A percentile compares a stretch with the other conserved stretches of the same genome.
Conservation (phyloP, 2,797 vertebrate genomes). For the Bryconaethiops microstoma region DNA sequence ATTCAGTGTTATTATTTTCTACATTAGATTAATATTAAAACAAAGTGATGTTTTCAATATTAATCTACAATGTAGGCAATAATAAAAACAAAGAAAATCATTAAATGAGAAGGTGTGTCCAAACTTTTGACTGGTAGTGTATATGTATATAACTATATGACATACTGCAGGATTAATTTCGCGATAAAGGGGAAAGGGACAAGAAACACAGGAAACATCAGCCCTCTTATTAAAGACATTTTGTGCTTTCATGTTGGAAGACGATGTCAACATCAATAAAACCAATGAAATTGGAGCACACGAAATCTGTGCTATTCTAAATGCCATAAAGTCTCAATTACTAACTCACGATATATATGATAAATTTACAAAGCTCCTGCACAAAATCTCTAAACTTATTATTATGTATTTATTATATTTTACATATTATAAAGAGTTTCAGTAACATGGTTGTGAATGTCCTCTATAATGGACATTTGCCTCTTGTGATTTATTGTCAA, state of each 20-base stretch:
- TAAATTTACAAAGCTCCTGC: neutral
- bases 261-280: neutral
- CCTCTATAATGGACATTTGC: conserved; percentile 47
- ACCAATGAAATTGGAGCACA: neutral
- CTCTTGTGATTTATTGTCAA: conserved; percentile 54
- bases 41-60: too few species aligned
- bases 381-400: conserved; percentile 8
- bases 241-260: conserved; percentile 1
- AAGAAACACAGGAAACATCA: neutral
- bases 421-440: conserved; percentile 39
- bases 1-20: too few species aligned
- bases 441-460: conserved; percentile 52
- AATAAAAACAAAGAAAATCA: too few species aligned
- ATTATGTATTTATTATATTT: conserved; percentile 26
- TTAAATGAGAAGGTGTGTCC: too few species aligned
- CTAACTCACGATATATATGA: neutral
- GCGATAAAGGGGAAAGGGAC: too few species aligned
- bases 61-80: too few species aligned
- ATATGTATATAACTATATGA: too few species aligned
- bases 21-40: too few species aligned
- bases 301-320: neutral
- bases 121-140: too few species aligned
- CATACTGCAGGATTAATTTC: too few species aligned
- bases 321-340: neutral
- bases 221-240: conserved; percentile 3